A percentile compares a stretch with the other conserved stretches of the same genome.
phyloP scores from a whole-genome alignment of 2,113 vertebrate species.

The Cynoglossus semilaevis region DNA sequence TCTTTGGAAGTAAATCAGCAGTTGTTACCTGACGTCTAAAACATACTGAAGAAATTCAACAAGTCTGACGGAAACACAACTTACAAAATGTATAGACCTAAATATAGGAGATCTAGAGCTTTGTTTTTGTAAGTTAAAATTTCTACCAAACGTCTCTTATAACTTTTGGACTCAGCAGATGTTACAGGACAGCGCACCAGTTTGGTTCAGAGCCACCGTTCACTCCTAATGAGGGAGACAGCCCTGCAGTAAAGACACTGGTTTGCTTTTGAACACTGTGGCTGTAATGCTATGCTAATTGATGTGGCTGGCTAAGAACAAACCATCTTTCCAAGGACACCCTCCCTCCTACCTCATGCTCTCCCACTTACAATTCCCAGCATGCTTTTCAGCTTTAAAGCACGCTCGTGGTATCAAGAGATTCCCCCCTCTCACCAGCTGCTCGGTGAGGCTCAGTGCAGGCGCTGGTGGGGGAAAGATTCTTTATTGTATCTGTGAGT shows the following conservation, averaged over 20 bases:
- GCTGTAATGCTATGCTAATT: constrained; percentile 72
- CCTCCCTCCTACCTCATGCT: constrained; percentile 59
- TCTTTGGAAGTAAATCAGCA: no score
- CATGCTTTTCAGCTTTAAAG: constrained; percentile 71
- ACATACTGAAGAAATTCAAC: no score
- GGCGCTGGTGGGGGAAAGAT: constrained; percentile 38
- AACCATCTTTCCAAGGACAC: constrained; percentile 72
- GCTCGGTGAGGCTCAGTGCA: constrained; percentile 43
- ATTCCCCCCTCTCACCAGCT: constrained; percentile 60
- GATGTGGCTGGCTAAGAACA: constrained; percentile 63
- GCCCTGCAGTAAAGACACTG: constrained; percentile 15
- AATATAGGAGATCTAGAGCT: no score
- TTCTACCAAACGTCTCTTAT: no score
- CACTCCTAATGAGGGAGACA: constrained; percentile 29
- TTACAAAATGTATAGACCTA: no score
- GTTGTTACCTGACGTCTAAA: no score
- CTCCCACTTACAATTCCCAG: constrained; percentile 69
- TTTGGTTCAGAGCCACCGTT: not conserved
- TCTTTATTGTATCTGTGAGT: constrained; percentile 67
- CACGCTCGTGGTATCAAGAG: constrained; percentile 61
- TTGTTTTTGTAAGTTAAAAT: no score
- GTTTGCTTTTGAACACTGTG: constrained; percentile 36
- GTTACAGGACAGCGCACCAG: no score
- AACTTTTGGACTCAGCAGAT: not conserved
- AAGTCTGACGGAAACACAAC: no score